Evolutionary conservation across 2,113 vertebrate genomes (phyloP), one percentile per base, ranked within the genome.

Genomic region (Gobio gobio): DNA sequence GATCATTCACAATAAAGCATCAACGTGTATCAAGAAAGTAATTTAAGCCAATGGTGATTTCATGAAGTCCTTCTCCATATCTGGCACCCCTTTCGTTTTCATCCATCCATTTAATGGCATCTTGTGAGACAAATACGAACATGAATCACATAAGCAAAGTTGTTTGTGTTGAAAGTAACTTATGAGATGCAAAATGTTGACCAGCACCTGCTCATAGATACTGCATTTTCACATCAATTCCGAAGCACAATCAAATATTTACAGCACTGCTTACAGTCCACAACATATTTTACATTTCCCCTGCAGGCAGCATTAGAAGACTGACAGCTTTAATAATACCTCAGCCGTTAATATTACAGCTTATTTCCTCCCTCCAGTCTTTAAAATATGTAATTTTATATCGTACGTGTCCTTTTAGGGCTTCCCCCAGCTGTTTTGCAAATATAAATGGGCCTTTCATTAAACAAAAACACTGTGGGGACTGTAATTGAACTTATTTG

Each of bases 331-430:
- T 90, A 76, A 87, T 82, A 85, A 87, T 76, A n/a, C 73, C 54
- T 79, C 58, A 8, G 40, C 85, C 68, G 43, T 83, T 78, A 88
- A 54, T 88, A 86, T 85, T 87, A 81, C 66, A 74, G 85, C 88
- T 84, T 85, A 83, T 90, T 92, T 91, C 86, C 88, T 84, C 81
- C 89, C 58, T 77, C 74, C 74, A 75, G 56, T 89, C 85, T 82
- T 83, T 91, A 89, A 90, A 90, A 89, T 88, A 88, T 88, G 79
- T 75, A 88, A 80, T 92, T 91, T 89, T 86, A 90, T 78, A 91
- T 91, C 85, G 88, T 87, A 88, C 85, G 83, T 89, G 86, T 91
- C 89, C 29, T 83, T 86, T 73, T 82, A 89, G 90, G 87, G 87
- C 26, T 92, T 91, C 63, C 45, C 68, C 78, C 90, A 91, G 80